Evolutionary conservation across 2,113 vertebrate genomes (phyloP), one percentile per base, ranked within the genome.

Genomic region (Phaethornis superciliosus): DNA sequence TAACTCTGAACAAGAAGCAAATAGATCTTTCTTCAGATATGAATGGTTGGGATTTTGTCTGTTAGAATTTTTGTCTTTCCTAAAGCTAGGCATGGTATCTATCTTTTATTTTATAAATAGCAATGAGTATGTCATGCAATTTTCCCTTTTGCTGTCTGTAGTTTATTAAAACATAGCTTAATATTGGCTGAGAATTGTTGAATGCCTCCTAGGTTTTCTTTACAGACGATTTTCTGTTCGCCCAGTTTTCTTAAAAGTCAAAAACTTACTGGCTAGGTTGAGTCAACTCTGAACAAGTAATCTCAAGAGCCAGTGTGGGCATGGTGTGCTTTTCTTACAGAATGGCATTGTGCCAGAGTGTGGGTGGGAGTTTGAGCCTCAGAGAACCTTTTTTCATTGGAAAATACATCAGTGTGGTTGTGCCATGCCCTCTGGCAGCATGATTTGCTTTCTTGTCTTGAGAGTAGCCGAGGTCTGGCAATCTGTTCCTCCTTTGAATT

Each of bases 281-380:
- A 62, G 24, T 70, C 35, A 89, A 32, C 23, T 40, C 62, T 69
- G 75, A 89, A 27, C 28, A 81, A 85, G 8, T 54, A 58, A 59
- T 44, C 47, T 88, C 42, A 42, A 67, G 67, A 84, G 47, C 24
- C 21, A 42, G 17, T 24, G 33, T 75, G 62, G 33, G 35, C 46
- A 63, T 15, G 15, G 16, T 68, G 40, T 79, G 27, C 47, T 56
- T 74, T 84, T 51, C 55, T 55, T 32, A 13, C 33, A 74, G 60
- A 68, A 30, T 1, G 10, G 11, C 32, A 21, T 74, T 7, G 0
- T 84, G 80, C 11, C 40, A 0, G 1, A 44, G 12, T 6, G 22
- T 37, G 30, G 19, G 51, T 32, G 51, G 24, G 21, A 40, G 35
- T 51, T 64, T 1, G 0, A 69, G 16, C 20, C 20, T 68, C 23